These are phyloP conservation scores for Himantopus leucocephalus DNA, from an alignment of 2,113 vertebrate species.

Conservation along the genomic window DNA sequence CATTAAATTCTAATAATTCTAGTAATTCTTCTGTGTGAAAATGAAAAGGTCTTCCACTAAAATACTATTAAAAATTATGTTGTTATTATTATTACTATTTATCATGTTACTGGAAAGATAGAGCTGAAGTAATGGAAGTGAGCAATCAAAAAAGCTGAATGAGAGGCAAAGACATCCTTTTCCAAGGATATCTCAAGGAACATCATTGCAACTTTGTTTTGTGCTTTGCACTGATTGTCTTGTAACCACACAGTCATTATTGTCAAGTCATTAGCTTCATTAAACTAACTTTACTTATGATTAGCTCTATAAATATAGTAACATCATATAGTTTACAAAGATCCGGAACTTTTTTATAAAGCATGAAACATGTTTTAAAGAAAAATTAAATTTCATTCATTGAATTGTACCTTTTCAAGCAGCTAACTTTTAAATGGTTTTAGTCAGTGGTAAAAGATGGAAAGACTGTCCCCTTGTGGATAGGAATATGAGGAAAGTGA, in stretches of 20 bases:
- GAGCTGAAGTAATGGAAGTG: not conserved
- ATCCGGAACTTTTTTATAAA: not conserved
- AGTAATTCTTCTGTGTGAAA: not conserved
- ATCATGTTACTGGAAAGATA: not conserved
- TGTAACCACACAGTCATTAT: not conserved
- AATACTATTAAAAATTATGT: not conserved
- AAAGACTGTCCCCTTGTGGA: constrained; percentile 73
- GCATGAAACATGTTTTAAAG: not conserved
- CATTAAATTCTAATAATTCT: not conserved
- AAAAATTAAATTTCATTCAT: not conserved
- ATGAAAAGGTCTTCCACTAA: not conserved
- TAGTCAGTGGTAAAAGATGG: constrained; percentile 37
- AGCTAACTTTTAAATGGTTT: not conserved
- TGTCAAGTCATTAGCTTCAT: not conserved
- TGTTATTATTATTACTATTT: not conserved
- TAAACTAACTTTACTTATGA: not conserved
- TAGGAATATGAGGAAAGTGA: constrained; percentile 10
- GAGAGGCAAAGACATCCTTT: not conserved
- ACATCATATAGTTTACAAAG: not conserved
- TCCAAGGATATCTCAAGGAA: not conserved
- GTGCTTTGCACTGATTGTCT: not conserved
- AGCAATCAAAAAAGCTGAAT: not conserved
- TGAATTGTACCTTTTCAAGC: not conserved
- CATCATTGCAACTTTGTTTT: not conserved
- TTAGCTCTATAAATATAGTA: not conserved